Base-by-base conservation (phyloP, 2,113 vertebrate species). In the Tachysurus fulvidraco region DNA sequence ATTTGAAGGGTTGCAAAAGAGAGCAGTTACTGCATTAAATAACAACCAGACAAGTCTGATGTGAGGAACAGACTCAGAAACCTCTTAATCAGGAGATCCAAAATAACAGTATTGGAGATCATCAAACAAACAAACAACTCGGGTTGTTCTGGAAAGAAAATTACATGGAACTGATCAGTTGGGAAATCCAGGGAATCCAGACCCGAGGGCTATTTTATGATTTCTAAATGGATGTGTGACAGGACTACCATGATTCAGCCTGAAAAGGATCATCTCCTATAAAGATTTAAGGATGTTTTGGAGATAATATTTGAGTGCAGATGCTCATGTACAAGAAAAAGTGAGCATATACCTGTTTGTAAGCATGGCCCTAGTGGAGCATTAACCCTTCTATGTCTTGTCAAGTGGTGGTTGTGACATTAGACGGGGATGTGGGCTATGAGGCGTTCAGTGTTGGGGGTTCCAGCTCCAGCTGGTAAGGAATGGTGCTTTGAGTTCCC, bases 401-500 rank as follows among this genome's bases (percentile, higher is more conserved):
- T 50, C 76, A 65, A 50, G 62, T 62, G 76, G 60, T 71, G 71
- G 30, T 64, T 57, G 76, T 62, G 54, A 23, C 5, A 50, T 64
- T 60, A 50, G 30, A 6, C 52, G 23, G n/a, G 54, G 77, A 91
- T 91, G 90, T 86, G 74, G 76, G 67, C 83, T 7, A 25, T 81
- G 36, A 85, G 85, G 54, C 84, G 16, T 12, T 79, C 62, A 46
- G 87, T 87, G 23, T 88, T 87, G 0, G 88, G 88, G n/a, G 83
- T 91, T 88, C 92, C 89, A 76, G 92, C 94, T 85, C 93, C 94
- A 10, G 65, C 77, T 2, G 94, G 93, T 83, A 91, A 92, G 19
- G 92, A 94, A 88, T 97, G 97, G 96, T 90, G 89, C 36, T 96
- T 95, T 87, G 96, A 96, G 88, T 95, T 94, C 16, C 95, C 96